Conservation (phyloP, 1,140 invertebrate species). For the Sogatella furcifera region DNA sequence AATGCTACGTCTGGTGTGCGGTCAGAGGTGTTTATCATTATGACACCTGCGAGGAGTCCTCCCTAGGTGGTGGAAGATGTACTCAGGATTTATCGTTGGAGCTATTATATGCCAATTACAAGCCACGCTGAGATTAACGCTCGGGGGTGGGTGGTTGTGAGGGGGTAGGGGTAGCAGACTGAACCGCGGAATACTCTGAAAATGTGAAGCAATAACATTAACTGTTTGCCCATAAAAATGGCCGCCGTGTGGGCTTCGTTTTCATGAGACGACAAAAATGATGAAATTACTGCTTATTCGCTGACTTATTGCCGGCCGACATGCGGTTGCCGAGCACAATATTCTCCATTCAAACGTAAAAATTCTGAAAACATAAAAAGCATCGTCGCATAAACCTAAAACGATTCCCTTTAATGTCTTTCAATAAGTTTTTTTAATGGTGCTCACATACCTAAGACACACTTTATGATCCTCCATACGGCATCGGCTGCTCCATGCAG, state of each 20-base stretch:
- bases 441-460: not conserved
- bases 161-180: not conserved
- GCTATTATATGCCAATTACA: too few relatives aligned
- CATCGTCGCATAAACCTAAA: conserved; percentile 1
- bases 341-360: conserved; percentile 2
- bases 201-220: conserved; percentile 2
- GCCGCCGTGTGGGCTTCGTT: not conserved
- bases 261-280: conserved; percentile 3
- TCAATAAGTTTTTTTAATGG: conserved; percentile 2
- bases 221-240: conserved; percentile 1
- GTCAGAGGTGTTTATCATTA: too few relatives aligned
- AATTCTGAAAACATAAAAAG: not conserved
- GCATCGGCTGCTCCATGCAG: too few relatives aligned
- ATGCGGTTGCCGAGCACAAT: conserved; percentile 1
- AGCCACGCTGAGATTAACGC: too few relatives aligned
- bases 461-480: not conserved
- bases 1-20: too few relatives aligned
- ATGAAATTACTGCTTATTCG: conserved; percentile 2
- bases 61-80: too few relatives aligned
- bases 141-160: too few relatives aligned
- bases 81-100: too few relatives aligned
- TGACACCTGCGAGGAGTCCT: too few relatives aligned
- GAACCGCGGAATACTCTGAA: not conserved
- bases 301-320: not conserved
- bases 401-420: conserved; percentile 3